Percentiles rank a stretch among this genome's conserved stretches.
Evolutionary conservation across 37 sponge, comb jelly and placozoan species (phyloP).

Genomic region (Bolinopsis microptera): DNA sequence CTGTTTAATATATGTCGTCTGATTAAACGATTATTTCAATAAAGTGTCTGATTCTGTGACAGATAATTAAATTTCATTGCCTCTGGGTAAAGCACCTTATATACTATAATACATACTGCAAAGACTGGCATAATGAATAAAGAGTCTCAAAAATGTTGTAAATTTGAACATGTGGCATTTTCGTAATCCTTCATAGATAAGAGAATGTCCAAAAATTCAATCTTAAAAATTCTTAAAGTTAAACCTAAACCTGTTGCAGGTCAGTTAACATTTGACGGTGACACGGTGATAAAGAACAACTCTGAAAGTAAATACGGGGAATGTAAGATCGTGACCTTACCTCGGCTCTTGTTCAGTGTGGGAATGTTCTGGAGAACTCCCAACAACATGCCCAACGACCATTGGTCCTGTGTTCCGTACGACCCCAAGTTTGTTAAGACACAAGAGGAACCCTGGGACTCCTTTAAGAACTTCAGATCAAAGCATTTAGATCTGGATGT

Average conservation of each 20-base stretch:
- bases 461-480: conserved; percentile 1
- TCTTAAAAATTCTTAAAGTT: background rate
- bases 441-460: conserved; percentile 5
- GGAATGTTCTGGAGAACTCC: conserved; percentile 28
- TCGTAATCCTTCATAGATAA: too few relatives aligned
- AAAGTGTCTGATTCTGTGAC: too few relatives aligned
- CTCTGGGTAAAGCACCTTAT: too few relatives aligned
- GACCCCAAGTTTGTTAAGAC: conserved; percentile 45
- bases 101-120: too few relatives aligned
- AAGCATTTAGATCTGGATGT: background rate
- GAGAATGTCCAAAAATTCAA: too few relatives aligned
- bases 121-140: too few relatives aligned
- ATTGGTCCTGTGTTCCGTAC: conserved; percentile 40
- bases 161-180: too few relatives aligned
- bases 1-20: too few relatives aligned
- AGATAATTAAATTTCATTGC: too few relatives aligned
- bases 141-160: too few relatives aligned
- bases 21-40: too few relatives aligned
- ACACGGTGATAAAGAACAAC: conserved; percentile 66
- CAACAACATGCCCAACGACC: conserved; percentile 18
- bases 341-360: background rate
- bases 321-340: conserved; percentile 46
- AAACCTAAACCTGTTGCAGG: conserved; percentile 42
- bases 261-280: conserved; percentile 37
- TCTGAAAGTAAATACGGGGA: conserved; percentile 46